A percentile compares a stretch with the other conserved stretches of the same genome.
phyloP scores from a whole-genome alignment of 1,140 invertebrate genomes.

The Matsumurasca onukii region DNA sequence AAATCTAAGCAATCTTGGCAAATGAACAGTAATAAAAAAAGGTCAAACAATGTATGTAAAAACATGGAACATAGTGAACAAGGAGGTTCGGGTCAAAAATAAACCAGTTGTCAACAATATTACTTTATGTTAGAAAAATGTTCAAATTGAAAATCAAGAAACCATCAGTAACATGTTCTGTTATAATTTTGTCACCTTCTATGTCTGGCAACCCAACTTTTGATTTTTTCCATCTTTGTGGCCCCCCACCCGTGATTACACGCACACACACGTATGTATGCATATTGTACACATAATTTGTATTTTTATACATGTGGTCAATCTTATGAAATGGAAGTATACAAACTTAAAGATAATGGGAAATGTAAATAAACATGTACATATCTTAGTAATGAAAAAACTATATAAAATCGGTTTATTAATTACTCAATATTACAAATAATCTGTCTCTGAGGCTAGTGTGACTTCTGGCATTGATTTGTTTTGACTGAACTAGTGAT shows the following conservation, averaged over 20 bases:
- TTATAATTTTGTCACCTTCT: no score
- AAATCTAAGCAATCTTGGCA: no score
- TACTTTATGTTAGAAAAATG: no score
- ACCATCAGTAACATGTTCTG: no score
- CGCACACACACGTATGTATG: not conserved
- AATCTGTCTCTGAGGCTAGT: conserved; percentile 1
- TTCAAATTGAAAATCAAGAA: no score
- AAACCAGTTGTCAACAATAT: no score
- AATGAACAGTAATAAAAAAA: no score
- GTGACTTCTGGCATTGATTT: conserved; percentile 27
- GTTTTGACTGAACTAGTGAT: conserved; percentile 27
- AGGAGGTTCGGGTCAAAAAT: no score
- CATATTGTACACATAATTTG: not conserved
- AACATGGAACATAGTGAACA: no score
- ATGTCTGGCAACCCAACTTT: not conserved
- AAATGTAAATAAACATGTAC: conserved; percentile 26
- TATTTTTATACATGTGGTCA: not conserved
- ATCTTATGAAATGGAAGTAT: not conserved
- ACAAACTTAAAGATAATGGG: not conserved
- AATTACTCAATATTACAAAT: conserved; percentile 13
- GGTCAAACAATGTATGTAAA: no score
- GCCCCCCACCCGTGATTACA: not conserved
- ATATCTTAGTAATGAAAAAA: conserved; percentile 17
- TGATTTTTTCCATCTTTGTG: not conserved
- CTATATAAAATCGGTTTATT: conserved; percentile 20